Evolutionary conservation across 2,797 vertebrate species (phyloP), one percentile per base, ranked within the genome.

Genomic region (Poeciliopsis paucimaculata): DNA sequence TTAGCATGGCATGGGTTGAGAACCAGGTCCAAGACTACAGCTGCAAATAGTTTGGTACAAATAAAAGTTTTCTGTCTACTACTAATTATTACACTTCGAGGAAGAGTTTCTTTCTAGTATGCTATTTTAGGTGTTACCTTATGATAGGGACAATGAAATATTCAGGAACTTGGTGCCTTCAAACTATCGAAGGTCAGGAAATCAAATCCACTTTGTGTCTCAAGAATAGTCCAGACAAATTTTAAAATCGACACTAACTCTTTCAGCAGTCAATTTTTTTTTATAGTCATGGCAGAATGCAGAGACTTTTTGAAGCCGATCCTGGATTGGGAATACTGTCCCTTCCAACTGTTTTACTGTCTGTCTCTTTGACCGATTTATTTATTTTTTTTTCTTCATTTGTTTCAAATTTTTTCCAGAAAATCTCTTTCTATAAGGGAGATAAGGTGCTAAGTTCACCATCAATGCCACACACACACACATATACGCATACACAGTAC

Each of bases 151-250:
- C 53, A 57, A 57, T 57, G 51, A 9, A 53, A 53, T 31, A 60
- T 15, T 60, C 55, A 31, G 11, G n/a, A 28, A 60, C 3, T 60
- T 60, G n/a, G 12, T 60, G 55, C 5, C n/a, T 31, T 88, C 84
- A 86, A 86, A 81, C 85, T 93, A 91, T 90, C 85, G 82, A 84
- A 90, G 82, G 82, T 46, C 74, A 80, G 82, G 81, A 91, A 91
- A 90, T 83, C 75, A 76, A 82, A 83, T 88, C 81, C 85, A 89
- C 83, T 92, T 87, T 89, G 76, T 55, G 68, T 81, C 84, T 95
- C 93, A 92, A 93, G 81, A 81, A 78, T 34, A 43, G 72, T 93
- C 93, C 94, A 92, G 86, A 94, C 91, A 88, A 91, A 94, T 84
- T 91, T 53, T 26, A 74, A 73, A 78, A 77, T 72, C 23, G 0